Conservation (phyloP, 30 jellyfish, hydroid and myxozoan species). For the Haliclystus octoradiatus region DNA sequence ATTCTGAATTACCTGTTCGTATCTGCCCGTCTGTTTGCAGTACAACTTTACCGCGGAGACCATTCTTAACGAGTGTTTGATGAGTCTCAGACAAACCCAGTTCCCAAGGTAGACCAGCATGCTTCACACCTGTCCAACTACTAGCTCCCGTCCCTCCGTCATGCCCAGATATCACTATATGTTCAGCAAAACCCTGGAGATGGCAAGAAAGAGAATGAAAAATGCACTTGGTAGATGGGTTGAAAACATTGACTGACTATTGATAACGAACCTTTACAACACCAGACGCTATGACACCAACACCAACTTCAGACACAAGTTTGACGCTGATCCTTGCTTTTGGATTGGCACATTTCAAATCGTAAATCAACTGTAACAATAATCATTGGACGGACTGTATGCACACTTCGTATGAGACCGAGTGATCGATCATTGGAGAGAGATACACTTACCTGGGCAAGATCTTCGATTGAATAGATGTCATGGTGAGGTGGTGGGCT, state of each 20-base stretch:
- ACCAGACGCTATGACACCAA: constrained; percentile 67
- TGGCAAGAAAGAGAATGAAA: not conserved
- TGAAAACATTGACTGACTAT: not conserved
- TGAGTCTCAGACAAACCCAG: constrained; percentile 68
- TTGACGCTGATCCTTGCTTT: constrained; percentile 65
- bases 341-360: constrained; percentile 62
- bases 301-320: constrained; percentile 70
- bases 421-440: too few species aligned
- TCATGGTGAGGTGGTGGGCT: constrained; percentile 88
- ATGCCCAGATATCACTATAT: constrained; percentile 66
- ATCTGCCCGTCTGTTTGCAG: constrained; percentile 75
- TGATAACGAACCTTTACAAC: constrained; percentile 36
- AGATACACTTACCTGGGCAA: constrained; percentile 37
- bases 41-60: constrained; percentile 41
- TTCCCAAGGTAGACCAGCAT: constrained; percentile 86
- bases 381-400: too few species aligned
- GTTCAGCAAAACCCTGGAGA: constrained; percentile 60
- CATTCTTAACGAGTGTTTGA: constrained; percentile 46
- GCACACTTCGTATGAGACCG: too few species aligned
- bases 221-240: not conserved
- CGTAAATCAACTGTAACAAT: constrained; percentile 40
- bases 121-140: constrained; percentile 73
- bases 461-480: constrained; percentile 66
- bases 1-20: constrained; percentile 44
- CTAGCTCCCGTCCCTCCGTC: constrained; percentile 90